Evolutionary conservation across 2,113 vertebrate species (phyloP).

Genomic region (Dicerorhinus sumatrensis): DNA sequence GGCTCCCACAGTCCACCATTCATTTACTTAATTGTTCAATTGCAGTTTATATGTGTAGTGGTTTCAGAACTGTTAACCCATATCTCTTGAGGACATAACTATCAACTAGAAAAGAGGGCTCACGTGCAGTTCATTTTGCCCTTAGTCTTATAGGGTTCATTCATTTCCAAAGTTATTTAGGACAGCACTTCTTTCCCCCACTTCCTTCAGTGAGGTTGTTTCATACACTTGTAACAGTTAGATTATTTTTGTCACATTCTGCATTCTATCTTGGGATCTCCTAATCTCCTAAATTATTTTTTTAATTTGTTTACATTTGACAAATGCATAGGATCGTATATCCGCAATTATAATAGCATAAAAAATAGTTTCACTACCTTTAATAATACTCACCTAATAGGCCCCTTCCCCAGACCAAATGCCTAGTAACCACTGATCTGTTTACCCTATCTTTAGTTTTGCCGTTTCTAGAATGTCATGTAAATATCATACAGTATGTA

Average conservation of each 20-base stretch:
- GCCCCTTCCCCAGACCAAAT: neutral
- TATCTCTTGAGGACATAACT: neutral
- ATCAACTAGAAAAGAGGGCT: neutral
- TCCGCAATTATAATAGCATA: neutral
- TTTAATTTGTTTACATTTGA: neutral
- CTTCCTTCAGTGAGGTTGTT: neutral
- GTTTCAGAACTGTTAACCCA: neutral
- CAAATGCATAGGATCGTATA: neutral
- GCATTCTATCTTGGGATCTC: neutral
- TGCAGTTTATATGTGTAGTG: neutral
- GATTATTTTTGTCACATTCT: neutral
- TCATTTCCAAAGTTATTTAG: neutral
- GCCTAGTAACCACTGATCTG: neutral
- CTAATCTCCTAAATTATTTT: neutral
- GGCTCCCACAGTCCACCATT: neutral
- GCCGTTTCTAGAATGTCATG: neutral
- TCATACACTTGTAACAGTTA: neutral
- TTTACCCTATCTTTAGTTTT: neutral
- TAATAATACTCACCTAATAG: neutral
- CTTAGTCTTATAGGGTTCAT: neutral
- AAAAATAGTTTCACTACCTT: neutral
- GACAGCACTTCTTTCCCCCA: neutral
- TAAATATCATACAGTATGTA: neutral
- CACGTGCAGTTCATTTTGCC: neutral
- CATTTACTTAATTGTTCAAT: neutral